Evolutionary conservation across 2,113 vertebrate species (phyloP).

Genomic region (Brachypodius melanocephalos): DNA sequence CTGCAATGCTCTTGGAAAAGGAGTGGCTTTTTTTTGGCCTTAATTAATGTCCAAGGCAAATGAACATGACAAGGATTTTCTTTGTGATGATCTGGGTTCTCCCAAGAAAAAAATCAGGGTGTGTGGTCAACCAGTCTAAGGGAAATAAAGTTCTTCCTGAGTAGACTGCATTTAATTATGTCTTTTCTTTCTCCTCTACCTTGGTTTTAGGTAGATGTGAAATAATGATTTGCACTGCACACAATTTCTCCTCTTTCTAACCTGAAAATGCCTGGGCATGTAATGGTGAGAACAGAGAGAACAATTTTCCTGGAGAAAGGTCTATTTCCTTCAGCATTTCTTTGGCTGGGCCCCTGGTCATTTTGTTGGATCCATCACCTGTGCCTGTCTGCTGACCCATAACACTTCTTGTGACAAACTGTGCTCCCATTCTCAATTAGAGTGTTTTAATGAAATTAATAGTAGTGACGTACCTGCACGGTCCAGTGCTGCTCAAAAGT

Average conservation of each 20-base stretch:
- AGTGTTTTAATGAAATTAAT: not conserved
- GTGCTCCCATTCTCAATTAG: not conserved
- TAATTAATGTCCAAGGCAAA: not conserved
- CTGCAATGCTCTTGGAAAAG: not conserved
- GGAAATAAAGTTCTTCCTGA: not conserved
- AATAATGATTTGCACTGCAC: not conserved
- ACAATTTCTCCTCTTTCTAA: not conserved
- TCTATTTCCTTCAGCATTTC: not conserved
- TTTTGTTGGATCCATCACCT: not conserved
- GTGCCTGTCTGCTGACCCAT: not conserved
- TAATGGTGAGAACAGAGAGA: not conserved
- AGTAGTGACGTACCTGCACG: not conserved
- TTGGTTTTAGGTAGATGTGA: not conserved
- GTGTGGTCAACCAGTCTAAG: not conserved
- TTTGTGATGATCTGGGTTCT: not conserved
- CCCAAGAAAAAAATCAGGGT: not conserved
- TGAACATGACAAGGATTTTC: not conserved
- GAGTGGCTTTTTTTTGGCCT: not conserved
- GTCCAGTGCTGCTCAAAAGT: not conserved
- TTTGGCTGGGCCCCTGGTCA: not conserved
- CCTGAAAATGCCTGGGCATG: not conserved
- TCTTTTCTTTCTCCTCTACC: not conserved
- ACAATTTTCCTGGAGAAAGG: not conserved
- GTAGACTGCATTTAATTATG: not conserved
- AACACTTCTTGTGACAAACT: not conserved